Evolutionary conservation across 2,888 invertebrate genomes (phyloP).

Genomic region (Cheilosia grossa): DNA sequence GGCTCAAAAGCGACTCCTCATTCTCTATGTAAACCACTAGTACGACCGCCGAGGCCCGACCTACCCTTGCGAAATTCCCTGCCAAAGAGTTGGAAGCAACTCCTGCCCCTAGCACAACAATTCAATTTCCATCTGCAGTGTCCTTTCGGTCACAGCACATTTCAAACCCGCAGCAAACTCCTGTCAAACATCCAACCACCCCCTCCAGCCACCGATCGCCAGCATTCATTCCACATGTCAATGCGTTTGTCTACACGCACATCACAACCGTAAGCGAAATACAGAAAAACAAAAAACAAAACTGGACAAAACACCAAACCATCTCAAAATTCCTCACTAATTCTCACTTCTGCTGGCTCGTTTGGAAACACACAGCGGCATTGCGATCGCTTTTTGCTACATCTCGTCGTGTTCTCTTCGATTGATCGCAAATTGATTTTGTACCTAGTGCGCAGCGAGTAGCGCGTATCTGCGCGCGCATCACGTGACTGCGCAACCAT

Average conservation of each 20-base stretch:
- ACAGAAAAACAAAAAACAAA: slow-evolving; percentile 33
- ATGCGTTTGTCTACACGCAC: slow-evolving; percentile 50
- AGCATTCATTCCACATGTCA: slow-evolving; percentile 62
- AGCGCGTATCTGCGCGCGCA: slow-evolving; percentile 49
- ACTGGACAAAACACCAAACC: slow-evolving; percentile 57
- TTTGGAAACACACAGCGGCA: slow-evolving; percentile 36
- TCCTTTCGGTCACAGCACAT: not conserved
- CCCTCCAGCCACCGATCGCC: not conserved
- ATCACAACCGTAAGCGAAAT: slow-evolving; percentile 4
- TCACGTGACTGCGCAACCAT: slow-evolving; percentile 63
- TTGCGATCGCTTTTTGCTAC: slow-evolving; percentile 49
- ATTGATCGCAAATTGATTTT: slow-evolving; percentile 75
- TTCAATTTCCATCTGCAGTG: not conserved
- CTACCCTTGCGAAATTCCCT: no score
- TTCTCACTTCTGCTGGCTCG: slow-evolving; percentile 69
- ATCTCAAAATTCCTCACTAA: slow-evolving; percentile 73
- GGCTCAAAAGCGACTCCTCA: no score
- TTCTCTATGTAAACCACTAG: no score
- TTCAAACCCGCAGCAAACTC: slow-evolving; percentile 18
- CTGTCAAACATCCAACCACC: slow-evolving; percentile 44
- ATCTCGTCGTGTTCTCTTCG: slow-evolving; percentile 40
- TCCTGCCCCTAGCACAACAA: no score
- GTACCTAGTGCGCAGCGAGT: slow-evolving; percentile 62
- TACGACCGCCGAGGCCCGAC: no score
- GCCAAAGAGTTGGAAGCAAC: no score